Evolutionary conservation across 2,113 vertebrate species (phyloP), one percentile per base, ranked within the genome.

Genomic region (Nothoprocta pentlandii): DNA sequence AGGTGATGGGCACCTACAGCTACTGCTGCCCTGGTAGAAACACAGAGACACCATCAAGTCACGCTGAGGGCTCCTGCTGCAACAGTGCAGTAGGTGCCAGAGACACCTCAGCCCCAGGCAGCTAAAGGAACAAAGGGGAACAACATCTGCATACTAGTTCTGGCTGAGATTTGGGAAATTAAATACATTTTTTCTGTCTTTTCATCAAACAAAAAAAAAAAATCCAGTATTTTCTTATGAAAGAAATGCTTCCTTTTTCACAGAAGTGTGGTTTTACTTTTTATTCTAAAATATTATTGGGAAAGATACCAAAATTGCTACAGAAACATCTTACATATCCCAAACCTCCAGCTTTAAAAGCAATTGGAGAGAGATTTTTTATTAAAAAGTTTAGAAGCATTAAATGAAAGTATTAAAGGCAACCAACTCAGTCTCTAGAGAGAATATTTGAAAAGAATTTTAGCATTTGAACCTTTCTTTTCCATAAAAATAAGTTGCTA

Each of bases 41-140:
- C 41, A 26, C 41, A 26, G 0, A 1, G 71, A 46, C 30, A 28
- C 4, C 42, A 12, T 58, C 54, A 32, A 16, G 9, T 58, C 28
- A 17, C 28, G 8, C 15, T 16, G 9, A 58, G 16, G 54, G 54
- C 16, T 58, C 54, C 54, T 58, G 4, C 32, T 30, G 16, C 1
- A 2, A 13, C 15, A 34, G 28, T 2, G 23, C 62, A 23, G 3
- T 10, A 25, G 9, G 36, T 6, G 16, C 1, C 19, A 41, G 13
- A 85, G 3, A 7, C 39, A 47, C 12, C 34, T 80, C 80, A 25
- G 16, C 16, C 28, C 77, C 42, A 23, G 16, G 5, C 53, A 53
- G 13, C 23, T 30, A 26, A 58, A 74, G 20, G 13, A 41, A n/a
- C 2, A 2, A 22, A 89, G 20, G 10, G 4, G 49, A 59, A 5